Evolutionary conservation across 53 echinoderm and acorn worm species (phyloP).

Genomic region (Holothuria leucospilota): DNA sequence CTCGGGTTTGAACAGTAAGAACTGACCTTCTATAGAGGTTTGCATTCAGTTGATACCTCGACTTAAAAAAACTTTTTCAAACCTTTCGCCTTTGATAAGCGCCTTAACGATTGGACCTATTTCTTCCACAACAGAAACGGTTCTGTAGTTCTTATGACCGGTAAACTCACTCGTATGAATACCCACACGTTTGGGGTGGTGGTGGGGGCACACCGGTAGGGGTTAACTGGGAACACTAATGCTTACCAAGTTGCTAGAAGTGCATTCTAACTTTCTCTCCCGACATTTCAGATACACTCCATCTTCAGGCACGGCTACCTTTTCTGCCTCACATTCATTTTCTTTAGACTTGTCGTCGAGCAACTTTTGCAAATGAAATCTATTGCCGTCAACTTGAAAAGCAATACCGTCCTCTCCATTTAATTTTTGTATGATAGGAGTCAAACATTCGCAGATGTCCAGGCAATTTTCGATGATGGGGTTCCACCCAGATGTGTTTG

Average conservation of each 20-base stretch:
- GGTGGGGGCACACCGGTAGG: no score
- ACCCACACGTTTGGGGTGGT: no score
- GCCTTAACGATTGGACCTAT: no score
- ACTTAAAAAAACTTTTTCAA: no score
- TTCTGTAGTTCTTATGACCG: no score
- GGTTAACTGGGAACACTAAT: no score
- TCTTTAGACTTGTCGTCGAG: not conserved
- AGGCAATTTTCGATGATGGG: not conserved
- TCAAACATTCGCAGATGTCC: conserved; percentile 26
- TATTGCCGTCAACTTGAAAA: conserved; percentile 31
- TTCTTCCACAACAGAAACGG: no score
- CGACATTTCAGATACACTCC: conserved; percentile 17
- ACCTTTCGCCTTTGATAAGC: no score
- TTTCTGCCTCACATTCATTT: not conserved
- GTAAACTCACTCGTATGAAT: no score
- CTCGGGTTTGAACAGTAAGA: no score
- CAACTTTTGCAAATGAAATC: conserved; percentile 32
- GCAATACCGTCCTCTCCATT: not conserved
- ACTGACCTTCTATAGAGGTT: no score
- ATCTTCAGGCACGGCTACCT: not conserved
- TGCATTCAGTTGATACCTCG: no score
- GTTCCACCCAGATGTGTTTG: not conserved
- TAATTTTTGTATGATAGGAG: not conserved
- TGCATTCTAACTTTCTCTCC: not conserved
- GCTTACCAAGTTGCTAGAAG: conserved; percentile 19